phyloP scores from a whole-genome alignment of 2,888 invertebrate species.

The Ophonus ardosiacus region DNA sequence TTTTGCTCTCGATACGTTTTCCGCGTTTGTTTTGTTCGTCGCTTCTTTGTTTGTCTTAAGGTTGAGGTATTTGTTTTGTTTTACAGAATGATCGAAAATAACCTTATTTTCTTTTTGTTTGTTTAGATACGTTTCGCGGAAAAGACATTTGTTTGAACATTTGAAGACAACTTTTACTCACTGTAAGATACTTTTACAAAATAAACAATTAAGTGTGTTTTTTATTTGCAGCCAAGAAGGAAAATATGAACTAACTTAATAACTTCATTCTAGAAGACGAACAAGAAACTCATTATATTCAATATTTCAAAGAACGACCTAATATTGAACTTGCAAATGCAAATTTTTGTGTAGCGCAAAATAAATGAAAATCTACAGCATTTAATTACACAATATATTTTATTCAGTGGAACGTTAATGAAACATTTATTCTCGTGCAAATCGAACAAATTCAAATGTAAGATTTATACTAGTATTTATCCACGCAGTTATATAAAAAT shows the following conservation, averaged over 20 bases:
- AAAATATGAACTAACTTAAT: neutral
- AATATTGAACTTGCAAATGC: neutral
- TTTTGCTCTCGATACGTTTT: conserved; percentile 30
- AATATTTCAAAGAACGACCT: neutral
- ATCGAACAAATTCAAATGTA: neutral
- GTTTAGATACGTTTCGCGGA: neutral
- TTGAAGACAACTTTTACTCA: neutral
- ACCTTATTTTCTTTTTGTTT: conserved; percentile 19
- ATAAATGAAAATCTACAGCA: neutral
- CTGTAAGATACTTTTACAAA: neutral
- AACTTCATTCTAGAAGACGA: too few species aligned
- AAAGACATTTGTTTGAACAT: neutral
- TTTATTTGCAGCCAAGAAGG: neutral
- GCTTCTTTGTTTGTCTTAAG: conserved; percentile 27
- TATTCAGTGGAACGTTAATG: neutral
- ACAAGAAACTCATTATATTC: neutral
- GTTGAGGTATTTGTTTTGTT: conserved; percentile 42
- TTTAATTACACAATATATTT: neutral
- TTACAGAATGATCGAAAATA: conserved; percentile 28
- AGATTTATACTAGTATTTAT: neutral
- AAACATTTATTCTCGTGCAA: neutral
- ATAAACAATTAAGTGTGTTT: neutral
- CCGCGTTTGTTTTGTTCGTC: neutral
- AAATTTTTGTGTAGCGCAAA: neutral
- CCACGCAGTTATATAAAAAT: neutral